phyloP scores from a whole-genome alignment of 2,797 vertebrate species.

The Acrossocheilus fasciatus region DNA sequence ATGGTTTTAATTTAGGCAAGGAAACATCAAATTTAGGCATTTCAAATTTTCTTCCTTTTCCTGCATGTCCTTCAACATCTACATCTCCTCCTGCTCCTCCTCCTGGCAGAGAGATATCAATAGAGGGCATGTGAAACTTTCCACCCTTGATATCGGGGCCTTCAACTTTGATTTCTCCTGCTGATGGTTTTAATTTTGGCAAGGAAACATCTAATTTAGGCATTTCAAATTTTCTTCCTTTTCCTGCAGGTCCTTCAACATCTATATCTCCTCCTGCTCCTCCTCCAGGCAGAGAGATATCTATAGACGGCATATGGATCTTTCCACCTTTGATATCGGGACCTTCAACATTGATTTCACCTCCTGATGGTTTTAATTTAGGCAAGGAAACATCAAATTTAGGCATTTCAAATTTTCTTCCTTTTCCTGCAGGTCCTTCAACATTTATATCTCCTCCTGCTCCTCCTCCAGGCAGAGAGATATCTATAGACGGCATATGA shows the following conservation, averaged over 20 bases:
- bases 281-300: not conserved
- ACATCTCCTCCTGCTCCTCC: not conserved
- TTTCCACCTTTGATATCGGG: not conserved
- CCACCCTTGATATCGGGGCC: conserved; percentile 53
- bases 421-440: conserved; percentile 29
- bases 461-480: conserved; percentile 18
- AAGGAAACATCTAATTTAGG: not conserved
- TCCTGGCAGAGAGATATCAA: not conserved
- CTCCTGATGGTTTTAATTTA: not conserved
- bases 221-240: conserved; percentile 33
- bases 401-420: conserved; percentile 51
- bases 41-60: not conserved
- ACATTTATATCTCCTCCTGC: conserved; percentile 24
- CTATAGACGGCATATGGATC: not conserved
- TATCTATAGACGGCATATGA: conserved; percentile 57
- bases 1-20: too few species aligned
- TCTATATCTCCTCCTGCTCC: conserved; percentile 18
- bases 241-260: conserved; percentile 8
- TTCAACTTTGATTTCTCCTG: conserved; percentile 44
- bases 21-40: too few species aligned
- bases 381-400: conserved; percentile 60
- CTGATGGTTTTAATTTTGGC: conserved; percentile 39
- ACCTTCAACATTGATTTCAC: not conserved
- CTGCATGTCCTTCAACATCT: not conserved
- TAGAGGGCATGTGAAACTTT: conserved; percentile 23